Conservation (phyloP, 2,888 invertebrate genomes). For the Hydroisotoma schaefferi region DNA sequence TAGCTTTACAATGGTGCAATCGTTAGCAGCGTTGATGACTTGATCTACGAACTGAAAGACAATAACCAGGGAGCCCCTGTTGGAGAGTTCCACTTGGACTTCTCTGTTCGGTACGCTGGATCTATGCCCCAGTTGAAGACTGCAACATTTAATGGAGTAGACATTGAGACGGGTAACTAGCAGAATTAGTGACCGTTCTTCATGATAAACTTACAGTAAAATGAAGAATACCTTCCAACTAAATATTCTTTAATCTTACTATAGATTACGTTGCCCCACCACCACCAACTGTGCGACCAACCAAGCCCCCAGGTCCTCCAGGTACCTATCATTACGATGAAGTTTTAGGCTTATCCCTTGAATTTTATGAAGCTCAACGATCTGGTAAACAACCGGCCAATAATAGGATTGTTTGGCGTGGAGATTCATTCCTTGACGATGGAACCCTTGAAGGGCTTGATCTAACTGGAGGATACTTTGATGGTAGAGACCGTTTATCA, state of each 20-base stretch:
- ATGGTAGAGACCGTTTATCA: constrained; percentile 54
- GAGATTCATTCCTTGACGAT: constrained; percentile 58
- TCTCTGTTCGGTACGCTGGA: not conserved
- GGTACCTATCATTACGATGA: constrained; percentile 53
- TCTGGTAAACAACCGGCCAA: constrained; percentile 56
- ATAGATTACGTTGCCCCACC: not conserved
- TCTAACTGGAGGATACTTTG: constrained; percentile 60
- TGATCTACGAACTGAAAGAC: not conserved
- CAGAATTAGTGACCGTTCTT: too few species aligned
- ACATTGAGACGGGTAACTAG: constrained; percentile 17
- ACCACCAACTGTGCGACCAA: constrained; percentile 10
- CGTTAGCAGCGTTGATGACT: not conserved
- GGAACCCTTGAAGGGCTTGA: constrained; percentile 56
- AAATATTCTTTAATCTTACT: not conserved
- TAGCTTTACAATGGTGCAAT: not conserved
- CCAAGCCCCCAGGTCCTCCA: not conserved
- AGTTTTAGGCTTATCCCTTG: constrained; percentile 55
- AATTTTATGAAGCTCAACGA: constrained; percentile 60
- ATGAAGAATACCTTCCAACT: not conserved
- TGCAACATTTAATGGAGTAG: constrained; percentile 18
- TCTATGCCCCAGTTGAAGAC: not conserved
- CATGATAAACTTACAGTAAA: not conserved
- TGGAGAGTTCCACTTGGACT: constrained; percentile 9
- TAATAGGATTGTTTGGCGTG: constrained; percentile 58
- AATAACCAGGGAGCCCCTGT: not conserved